Base-by-base conservation (phyloP, 2,888 invertebrate species). In the Drosophila differens region DNA sequence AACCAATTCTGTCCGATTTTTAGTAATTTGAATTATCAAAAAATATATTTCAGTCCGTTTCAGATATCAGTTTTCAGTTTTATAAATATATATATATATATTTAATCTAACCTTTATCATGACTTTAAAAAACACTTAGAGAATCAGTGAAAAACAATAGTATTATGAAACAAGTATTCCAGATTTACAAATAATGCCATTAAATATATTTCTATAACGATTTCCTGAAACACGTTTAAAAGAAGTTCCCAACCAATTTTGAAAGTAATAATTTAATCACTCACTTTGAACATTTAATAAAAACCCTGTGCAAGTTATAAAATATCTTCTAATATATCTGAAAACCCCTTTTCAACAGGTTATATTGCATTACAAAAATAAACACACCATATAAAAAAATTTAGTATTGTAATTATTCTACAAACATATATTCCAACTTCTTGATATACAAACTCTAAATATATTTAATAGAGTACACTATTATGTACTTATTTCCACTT, bases 401-500 rank as follows among this genome's bases (percentile, higher is more conserved):
- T 64, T 64, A 58, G 16, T 54, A 64, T 67, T 55, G 53, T 54
- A 60, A 64, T 76, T 72, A 55, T 64, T 66, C 54, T 61, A 59
- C 39, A 68, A 72, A 14, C 70, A 70, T 67, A 37, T 55, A 28
- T 68, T 68, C 64, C 70, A 63, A 72, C 32, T 73, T 79, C 63
- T 44, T 54, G 47, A 62, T 64, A 55, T 54, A 69, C 44, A 69
- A 78, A 70, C 59, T 60, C 35, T 35, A 37, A 69, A 65, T 64
- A 51, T 61, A 79, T 72, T 74, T 74, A 41, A 69, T 70, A 58
- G 62, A 76, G 79, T 82, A 83, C 77, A 76, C 70, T 41, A 51
- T 54, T 69, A 60, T 76, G 91, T 83, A 89, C 86, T 71, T 66
- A 47, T 63, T 81, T 89, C 60, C 62, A 73, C 83, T 85, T 85